These are phyloP conservation scores for Hofmannophila pseudospretella DNA, from an alignment of 2,888 invertebrate species.

Conservation along the genomic window DNA sequence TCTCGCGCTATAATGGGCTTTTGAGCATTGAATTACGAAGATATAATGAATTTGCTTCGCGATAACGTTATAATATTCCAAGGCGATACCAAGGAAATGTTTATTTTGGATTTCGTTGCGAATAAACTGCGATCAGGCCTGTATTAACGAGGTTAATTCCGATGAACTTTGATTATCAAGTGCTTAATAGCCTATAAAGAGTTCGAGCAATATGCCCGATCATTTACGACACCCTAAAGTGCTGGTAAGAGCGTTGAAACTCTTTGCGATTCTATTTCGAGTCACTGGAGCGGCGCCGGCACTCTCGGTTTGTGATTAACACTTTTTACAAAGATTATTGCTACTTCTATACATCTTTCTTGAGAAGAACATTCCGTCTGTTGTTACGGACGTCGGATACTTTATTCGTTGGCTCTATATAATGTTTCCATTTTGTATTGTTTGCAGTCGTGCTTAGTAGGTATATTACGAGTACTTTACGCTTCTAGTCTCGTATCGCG, in stretches of 20 bases:
- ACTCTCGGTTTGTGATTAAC: slow-evolving; percentile 43
- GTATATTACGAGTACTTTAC: not conserved
- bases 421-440: slow-evolving; percentile 26
- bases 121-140: slow-evolving; percentile 20
- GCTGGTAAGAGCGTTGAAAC: slow-evolving; percentile 31
- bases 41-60: no score
- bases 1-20: no score
- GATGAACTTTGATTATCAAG: slow-evolving; percentile 34
- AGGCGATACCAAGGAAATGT: not conserved
- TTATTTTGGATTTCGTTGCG: slow-evolving; percentile 27
- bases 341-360: slow-evolving; percentile 36
- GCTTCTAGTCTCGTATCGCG: no score
- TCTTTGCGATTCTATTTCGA: slow-evolving; percentile 57
- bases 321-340: slow-evolving; percentile 51
- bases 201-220: slow-evolving; percentile 32
- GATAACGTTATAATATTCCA: no score
- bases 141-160: slow-evolving; percentile 25
- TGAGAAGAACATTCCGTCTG: slow-evolving; percentile 38
- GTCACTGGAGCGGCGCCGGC: slow-evolving; percentile 44
- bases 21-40: no score
- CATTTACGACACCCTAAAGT: slow-evolving; percentile 51
- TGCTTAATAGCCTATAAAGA: slow-evolving; percentile 54
- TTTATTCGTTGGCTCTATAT: slow-evolving; percentile 21
- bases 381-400: slow-evolving; percentile 36
- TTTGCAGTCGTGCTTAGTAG: slow-evolving; percentile 12